A percentile compares a stretch with the other conserved stretches of the same genome.
These are phyloP conservation scores for Drosophila heteroneura DNA, from an alignment of 2,888 invertebrate genomes.

Conservation along the genomic window DNA sequence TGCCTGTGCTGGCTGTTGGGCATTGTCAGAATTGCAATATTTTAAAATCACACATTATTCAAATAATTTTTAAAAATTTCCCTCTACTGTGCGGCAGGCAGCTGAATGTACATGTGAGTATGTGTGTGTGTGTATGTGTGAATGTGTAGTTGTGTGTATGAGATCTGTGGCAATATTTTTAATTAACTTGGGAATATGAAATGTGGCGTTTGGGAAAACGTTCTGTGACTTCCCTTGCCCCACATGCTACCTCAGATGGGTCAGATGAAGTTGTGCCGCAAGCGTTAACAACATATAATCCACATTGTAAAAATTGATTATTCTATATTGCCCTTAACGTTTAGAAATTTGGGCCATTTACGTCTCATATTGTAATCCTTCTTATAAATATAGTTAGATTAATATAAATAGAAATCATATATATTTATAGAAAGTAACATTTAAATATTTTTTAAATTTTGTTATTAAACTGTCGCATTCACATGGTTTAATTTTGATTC, in stretches of 20 bases:
- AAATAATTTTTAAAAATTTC: slow-evolving; percentile 81
- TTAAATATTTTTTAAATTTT: too few species aligned
- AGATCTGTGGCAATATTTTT: slow-evolving; percentile 71
- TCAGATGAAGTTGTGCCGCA: not conserved
- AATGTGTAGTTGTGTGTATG: slow-evolving; percentile 4
- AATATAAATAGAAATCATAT: not conserved
- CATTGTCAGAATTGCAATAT: slow-evolving; percentile 58
- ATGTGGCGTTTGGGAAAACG: slow-evolving; percentile 55
- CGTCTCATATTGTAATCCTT: not conserved
- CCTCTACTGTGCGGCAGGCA: slow-evolving; percentile 23
- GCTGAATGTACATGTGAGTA: not conserved
- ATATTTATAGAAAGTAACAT: not conserved
- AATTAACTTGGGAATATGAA: slow-evolving; percentile 79
- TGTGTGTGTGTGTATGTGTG: slow-evolving; percentile 2
- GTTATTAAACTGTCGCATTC: not conserved
- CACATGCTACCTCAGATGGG: not conserved
- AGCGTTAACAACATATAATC: slow-evolving; percentile 14
- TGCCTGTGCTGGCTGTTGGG: slow-evolving; percentile 20
- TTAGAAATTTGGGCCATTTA: not conserved
- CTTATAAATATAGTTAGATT: not conserved
- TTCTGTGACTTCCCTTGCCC: slow-evolving; percentile 5
- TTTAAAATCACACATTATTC: slow-evolving; percentile 84
- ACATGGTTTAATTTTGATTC: not conserved
- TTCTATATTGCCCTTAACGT: not conserved
- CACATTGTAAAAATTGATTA: not conserved